Conservation (phyloP, 2,113 vertebrate genomes). For the Salminus brasiliensis region DNA sequence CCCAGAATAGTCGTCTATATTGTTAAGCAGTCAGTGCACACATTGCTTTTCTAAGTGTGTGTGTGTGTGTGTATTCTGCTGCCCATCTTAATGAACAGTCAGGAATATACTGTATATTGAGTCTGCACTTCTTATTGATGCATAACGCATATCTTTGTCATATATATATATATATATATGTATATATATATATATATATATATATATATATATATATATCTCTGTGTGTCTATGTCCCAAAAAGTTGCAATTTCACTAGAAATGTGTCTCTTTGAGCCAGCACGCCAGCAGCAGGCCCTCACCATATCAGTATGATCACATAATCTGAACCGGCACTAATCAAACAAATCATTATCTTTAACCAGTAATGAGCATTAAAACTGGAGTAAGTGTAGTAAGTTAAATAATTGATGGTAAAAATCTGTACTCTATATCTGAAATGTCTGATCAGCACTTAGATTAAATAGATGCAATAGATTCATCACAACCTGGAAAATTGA, state of each 20-base stretch:
- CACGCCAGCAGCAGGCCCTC: too few relatives aligned
- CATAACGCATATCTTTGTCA: neutral
- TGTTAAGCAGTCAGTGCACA: neutral
- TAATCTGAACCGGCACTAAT: too few relatives aligned
- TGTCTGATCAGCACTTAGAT: neutral
- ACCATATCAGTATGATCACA: too few relatives aligned
- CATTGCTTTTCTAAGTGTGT: neutral
- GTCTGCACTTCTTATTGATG: neutral
- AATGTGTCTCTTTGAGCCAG: too few relatives aligned
- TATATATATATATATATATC: neutral
- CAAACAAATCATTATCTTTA: too few relatives aligned
- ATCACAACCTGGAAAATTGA: neutral
- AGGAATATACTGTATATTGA: neutral
- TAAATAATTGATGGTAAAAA: neutral
- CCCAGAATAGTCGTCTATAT: constrained; percentile 2
- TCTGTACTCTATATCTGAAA: neutral
- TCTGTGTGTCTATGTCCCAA: too few relatives aligned
- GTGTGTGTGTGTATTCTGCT: neutral
- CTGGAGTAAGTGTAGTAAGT: neutral
- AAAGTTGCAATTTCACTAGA: too few relatives aligned
- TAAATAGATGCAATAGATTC: neutral
- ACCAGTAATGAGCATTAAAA: neutral
- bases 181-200: neutral
- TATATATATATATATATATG: neutral
- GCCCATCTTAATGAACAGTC: too few relatives aligned